These are phyloP conservation scores for Tetramorium simillimum DNA, from an alignment of 1,140 invertebrate species.

Conservation along the genomic window DNA sequence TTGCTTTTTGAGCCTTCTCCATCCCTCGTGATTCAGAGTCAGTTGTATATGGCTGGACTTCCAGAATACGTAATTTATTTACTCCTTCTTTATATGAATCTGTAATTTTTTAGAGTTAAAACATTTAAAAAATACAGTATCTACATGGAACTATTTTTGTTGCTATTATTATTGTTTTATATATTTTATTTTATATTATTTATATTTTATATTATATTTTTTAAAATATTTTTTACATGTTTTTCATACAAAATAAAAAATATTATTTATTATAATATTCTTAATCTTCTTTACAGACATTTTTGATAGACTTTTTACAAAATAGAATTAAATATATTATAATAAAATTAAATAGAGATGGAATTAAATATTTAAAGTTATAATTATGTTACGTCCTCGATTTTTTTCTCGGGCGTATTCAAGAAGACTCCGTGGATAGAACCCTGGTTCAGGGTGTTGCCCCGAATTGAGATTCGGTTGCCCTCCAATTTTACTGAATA, in stretches of 20 bases:
- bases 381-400: too few species aligned
- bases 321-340: too few species aligned
- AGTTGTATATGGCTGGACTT: not conserved
- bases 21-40: conserved; percentile 12
- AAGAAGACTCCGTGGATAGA: too few species aligned
- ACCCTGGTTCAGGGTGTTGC: too few species aligned
- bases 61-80: not conserved
- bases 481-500: too few species aligned
- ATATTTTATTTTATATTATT: too few species aligned
- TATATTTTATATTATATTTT: not conserved
- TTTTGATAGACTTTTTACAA: not conserved
- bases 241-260: not conserved
- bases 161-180: too few species aligned
- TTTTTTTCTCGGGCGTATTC: too few species aligned
- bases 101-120: not conserved
- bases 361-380: too few species aligned
- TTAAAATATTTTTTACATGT: not conserved
- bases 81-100: conserved; percentile 9
- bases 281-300: not conserved
- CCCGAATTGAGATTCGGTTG: too few species aligned
- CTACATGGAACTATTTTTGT: not conserved
- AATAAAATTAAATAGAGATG: too few species aligned
- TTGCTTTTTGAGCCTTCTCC: not conserved
- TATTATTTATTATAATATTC: not conserved
- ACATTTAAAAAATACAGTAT: conserved; percentile 2